Conservation (phyloP, 37 sponge, comb jelly and placozoan species). For the Dysidea cf. avara region DNA sequence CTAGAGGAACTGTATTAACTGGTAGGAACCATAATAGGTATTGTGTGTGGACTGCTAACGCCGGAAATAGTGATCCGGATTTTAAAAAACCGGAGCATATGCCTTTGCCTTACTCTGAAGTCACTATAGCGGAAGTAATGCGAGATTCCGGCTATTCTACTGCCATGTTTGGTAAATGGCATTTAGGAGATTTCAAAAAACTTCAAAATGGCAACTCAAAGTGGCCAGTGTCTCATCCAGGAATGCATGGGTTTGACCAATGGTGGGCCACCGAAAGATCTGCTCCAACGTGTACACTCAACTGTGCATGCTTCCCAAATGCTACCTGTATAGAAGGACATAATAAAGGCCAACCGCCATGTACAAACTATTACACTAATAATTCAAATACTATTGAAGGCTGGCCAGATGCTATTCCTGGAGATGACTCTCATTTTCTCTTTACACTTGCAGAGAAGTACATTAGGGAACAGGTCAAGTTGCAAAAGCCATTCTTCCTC, state of each 20-base stretch:
- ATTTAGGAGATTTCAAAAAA: no score
- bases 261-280: constrained; percentile 64
- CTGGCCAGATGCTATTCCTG: constrained; percentile 20
- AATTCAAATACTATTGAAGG: background rate
- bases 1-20: no score
- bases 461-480: no score
- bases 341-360: constrained; percentile 37
- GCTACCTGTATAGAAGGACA: constrained; percentile 32
- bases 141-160: constrained; percentile 41
- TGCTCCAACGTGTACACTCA: constrained; percentile 42
- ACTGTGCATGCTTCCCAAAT: constrained; percentile 67
- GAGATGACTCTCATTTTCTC: constrained; percentile 65
- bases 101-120: constrained; percentile 49
- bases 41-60: no score
- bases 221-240: constrained; percentile 73
- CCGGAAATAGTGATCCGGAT: constrained; percentile 29
- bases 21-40: no score
- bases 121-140: constrained; percentile 57
- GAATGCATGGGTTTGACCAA: no score
- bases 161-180: no score
- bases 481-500: constrained; percentile 52
- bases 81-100: constrained; percentile 36
- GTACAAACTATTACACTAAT: constrained; percentile 53
- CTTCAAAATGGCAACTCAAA: constrained; percentile 71
- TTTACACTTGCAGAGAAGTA: no score